Percentiles rank a stretch among this genome's conserved stretches.
phyloP scores from a whole-genome alignment of 2,113 vertebrate species.

The Xyrauchen texanus region DNA sequence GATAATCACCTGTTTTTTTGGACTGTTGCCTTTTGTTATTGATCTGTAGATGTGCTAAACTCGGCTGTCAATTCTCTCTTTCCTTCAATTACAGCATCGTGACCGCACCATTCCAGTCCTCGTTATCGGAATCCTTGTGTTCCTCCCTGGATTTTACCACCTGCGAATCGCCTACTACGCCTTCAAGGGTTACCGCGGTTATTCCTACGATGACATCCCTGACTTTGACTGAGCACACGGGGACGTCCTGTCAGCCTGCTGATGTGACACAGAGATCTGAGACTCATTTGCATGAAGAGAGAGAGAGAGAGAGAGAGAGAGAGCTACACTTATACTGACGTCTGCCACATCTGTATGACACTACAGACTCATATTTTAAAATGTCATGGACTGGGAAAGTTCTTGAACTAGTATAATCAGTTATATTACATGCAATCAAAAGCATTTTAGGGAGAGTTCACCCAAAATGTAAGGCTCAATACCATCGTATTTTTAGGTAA shows the following conservation, averaged over 20 bases:
- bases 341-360: not conserved
- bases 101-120: constrained; percentile 90
- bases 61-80: not conserved
- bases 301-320: not conserved
- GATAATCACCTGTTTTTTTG: no score
- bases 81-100: constrained; percentile 75
- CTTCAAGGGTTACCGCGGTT: constrained; percentile 90
- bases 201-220: constrained; percentile 97
- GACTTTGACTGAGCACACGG: constrained; percentile 77
- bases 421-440: not conserved
- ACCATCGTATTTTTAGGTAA: no score
- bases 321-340: not conserved
- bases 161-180: constrained; percentile 95
- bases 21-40: no score
- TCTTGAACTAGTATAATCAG: not conserved
- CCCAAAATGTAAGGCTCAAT: no score
- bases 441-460: not conserved
- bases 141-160: constrained; percentile 95
- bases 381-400: not conserved
- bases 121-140: constrained; percentile 94
- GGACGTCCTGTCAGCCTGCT: not conserved
- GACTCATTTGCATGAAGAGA: constrained; percentile 5
- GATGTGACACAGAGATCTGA: not conserved
- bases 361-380: not conserved
- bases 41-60: not conserved